Evolutionary conservation across 64 coral and sea anemone genomes (phyloP), one percentile per base, ranked within the genome.

Genomic region (Montipora capricornis): DNA sequence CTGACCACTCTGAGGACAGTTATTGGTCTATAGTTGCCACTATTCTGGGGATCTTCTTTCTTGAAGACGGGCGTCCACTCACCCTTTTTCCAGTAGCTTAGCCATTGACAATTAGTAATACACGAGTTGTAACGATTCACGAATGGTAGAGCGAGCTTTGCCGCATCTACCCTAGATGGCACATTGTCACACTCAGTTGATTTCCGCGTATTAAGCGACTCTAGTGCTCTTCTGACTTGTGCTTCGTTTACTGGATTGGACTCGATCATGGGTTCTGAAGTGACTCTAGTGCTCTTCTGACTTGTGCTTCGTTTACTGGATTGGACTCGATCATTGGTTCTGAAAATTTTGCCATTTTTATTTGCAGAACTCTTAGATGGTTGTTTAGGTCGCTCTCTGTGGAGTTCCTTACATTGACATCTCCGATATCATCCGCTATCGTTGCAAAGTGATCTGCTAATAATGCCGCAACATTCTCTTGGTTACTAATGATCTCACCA

Each of bases 31-130:
- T 82, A 82, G 50, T 82, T 82, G 15, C 8, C 15, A 44, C 50
- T 82, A 82, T 82, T 44, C 47, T 82, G 80, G 12, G 29, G 80
- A 49, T 82, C 80, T 12, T 82, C 80, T 12, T 82, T 82, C 80
- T 82, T 82, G n/a, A 82, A 82, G 44, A 82, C 50, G 20, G 80
- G 80, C 50, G 50, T 52, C 80, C 80, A 82, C 80, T 82, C 80
- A 16, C 80, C 80, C 80, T 82, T 55, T 82, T 82, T 82, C 80
- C 80, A 82, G 29, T 46, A 17, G 50, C 80, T 82, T 52, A 2
- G 80, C 80, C 80, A 82, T 52, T 52, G n/a, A 16, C 80, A 9
- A 52, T 82, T 52, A 12, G 44, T 82, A 49, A 82, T 82, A 55
- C 52, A 55, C 52, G 52, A 45, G n/a, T 82, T 82, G 50, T 49